Evolutionary conservation across 2,113 vertebrate species (phyloP).

Genomic region (Bubo bubo): DNA sequence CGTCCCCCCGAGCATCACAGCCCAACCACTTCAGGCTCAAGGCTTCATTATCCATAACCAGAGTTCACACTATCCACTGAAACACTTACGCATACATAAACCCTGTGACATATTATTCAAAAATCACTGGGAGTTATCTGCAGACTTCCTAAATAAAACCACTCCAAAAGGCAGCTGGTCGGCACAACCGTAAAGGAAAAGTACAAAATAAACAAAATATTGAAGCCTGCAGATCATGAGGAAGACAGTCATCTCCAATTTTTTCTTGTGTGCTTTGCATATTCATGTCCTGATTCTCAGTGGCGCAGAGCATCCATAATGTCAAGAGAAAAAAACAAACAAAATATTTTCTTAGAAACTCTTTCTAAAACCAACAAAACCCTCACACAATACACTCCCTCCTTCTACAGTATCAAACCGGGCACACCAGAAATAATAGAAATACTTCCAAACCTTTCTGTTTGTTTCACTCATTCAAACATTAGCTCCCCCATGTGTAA

Average conservation of each 20-base stretch:
- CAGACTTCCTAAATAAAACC: background rate
- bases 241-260: background rate
- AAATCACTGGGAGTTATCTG: background rate
- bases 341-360: background rate
- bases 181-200: background rate
- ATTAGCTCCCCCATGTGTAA: background rate
- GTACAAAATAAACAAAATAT: background rate
- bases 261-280: background rate
- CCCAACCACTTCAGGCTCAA: background rate
- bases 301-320: background rate
- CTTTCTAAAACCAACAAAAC: background rate
- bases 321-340: background rate
- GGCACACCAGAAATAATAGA: background rate
- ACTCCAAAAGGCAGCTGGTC: background rate
- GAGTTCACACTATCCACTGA: rapidly evolving
- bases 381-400: background rate
- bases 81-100: background rate
- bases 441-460: background rate
- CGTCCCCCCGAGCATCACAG: background rate
- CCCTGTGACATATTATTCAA: rapidly evolving
- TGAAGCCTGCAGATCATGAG: background rate
- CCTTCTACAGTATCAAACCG: background rate
- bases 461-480: background rate
- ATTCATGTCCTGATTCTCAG: background rate
- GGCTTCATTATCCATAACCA: background rate